Conservation (phyloP, 2,113 vertebrate genomes). For the Falcunculus frontatus region DNA sequence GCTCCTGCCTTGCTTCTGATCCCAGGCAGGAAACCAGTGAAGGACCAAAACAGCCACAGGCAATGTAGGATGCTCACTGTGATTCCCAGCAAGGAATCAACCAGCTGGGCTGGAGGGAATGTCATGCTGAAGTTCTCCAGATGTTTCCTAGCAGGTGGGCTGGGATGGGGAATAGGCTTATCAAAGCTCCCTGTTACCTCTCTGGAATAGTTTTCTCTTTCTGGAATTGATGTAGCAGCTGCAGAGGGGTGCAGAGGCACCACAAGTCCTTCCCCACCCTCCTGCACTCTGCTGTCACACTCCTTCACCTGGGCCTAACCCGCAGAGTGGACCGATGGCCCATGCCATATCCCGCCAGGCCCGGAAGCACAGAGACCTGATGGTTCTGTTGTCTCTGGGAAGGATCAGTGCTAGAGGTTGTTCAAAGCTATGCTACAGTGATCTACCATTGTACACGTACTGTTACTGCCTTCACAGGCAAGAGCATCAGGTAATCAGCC, state of each 20-base stretch:
- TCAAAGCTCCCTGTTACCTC: background rate
- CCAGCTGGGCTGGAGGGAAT: background rate
- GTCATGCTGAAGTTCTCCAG: background rate
- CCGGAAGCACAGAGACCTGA: background rate
- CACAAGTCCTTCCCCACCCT: background rate
- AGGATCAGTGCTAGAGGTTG: background rate
- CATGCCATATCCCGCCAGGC: background rate
- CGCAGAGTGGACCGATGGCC: background rate
- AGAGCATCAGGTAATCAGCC: background rate
- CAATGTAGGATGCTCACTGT: background rate
- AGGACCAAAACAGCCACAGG: background rate
- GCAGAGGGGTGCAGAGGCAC: background rate
- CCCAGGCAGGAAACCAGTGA: background rate
- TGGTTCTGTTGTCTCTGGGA: background rate
- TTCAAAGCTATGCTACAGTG: background rate
- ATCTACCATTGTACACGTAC: accelerated
- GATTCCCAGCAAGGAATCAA: background rate
- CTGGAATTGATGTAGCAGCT: background rate
- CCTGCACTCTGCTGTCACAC: background rate
- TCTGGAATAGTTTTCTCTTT: background rate
- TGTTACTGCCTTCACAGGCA: background rate
- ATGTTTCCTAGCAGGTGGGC: background rate
- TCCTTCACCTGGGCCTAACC: background rate
- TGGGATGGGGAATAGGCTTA: background rate
- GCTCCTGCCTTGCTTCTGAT: background rate